Percentiles rank a stretch among this genome's conserved stretches.
Evolutionary conservation across 37 sponge, comb jelly and placozoan species (phyloP).

Genomic region (Tethya wilhelma): DNA sequence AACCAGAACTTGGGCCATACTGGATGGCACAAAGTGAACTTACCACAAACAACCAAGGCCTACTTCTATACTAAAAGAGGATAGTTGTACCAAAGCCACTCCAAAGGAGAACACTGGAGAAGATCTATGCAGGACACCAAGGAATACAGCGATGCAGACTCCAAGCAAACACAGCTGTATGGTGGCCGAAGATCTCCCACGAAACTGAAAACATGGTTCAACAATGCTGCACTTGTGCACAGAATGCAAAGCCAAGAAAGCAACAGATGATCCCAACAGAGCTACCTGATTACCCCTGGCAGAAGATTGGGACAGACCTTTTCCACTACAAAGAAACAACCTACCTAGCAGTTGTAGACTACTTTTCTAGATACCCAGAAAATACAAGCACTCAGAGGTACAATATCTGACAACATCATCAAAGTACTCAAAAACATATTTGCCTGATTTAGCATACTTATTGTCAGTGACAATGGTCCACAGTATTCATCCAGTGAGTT

Average conservation of each 20-base stretch:
- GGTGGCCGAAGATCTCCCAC: constrained; percentile 53
- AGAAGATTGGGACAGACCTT: constrained; percentile 46
- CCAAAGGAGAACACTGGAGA: constrained; percentile 29
- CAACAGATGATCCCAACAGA: constrained; percentile 27
- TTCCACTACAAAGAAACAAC: constrained; percentile 23
- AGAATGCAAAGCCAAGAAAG: background rate
- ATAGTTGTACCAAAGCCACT: constrained; percentile 30
- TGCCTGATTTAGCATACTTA: constrained; percentile 38
- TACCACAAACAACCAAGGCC: background rate
- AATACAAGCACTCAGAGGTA: constrained; percentile 15
- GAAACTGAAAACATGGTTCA: constrained; percentile 41
- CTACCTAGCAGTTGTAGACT: constrained; percentile 35
- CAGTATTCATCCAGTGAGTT: constrained; percentile 46
- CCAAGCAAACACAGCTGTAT: constrained; percentile 32
- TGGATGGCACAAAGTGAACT: constrained; percentile 17
- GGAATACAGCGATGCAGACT: constrained; percentile 46
- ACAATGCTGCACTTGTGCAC: constrained; percentile 33
- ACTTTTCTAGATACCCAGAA: constrained; percentile 55
- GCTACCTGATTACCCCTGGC: constrained; percentile 54
- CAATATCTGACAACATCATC: constrained; percentile 21
- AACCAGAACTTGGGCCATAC: constrained; percentile 2
- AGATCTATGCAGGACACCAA: constrained; percentile 56
- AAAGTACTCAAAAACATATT: constrained; percentile 39
- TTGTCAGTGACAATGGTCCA: constrained; percentile 63
- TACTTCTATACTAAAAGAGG: background rate